Conservation (phyloP, 2,888 invertebrate species). For the Ophion ventricosus region DNA sequence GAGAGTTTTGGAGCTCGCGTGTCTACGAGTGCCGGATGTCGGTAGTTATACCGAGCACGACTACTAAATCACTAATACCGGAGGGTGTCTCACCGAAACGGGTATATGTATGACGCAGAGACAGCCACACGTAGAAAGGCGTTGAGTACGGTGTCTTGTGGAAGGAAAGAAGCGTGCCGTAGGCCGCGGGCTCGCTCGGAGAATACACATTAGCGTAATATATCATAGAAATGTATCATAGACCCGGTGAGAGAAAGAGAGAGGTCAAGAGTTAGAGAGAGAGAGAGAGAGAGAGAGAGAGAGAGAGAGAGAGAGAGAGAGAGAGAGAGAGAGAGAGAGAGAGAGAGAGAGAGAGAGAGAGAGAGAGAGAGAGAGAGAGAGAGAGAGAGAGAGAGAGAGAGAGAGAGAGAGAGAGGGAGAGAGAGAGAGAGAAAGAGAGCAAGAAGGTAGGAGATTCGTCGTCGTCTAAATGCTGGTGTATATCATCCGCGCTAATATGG, state of each 20-base stretch:
- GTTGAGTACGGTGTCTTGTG: conserved; percentile 46
- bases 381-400: conserved; percentile 24
- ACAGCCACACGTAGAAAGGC: conserved; percentile 60
- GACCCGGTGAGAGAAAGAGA: conserved; percentile 3
- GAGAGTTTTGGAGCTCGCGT: conserved; percentile 34
- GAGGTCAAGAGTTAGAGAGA: conserved; percentile 24
- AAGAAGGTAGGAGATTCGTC: conserved; percentile 46
- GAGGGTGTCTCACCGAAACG: conserved; percentile 53
- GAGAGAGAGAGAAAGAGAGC: conserved; percentile 23
- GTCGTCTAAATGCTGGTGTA: conserved; percentile 66
- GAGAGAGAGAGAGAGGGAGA: conserved; percentile 29
- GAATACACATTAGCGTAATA: conserved; percentile 61
- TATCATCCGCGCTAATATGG: conserved; percentile 63
- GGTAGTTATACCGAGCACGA: conserved; percentile 58
- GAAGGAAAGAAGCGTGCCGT: conserved; percentile 57
- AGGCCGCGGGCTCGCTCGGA: conserved; percentile 49
- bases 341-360: conserved; percentile 7
- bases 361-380: conserved; percentile 30
- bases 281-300: conserved; percentile 30
- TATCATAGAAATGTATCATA: conserved; percentile 54
- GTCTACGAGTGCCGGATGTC: conserved; percentile 56
- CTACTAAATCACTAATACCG: conserved; percentile 60
- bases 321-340: conserved; percentile 30
- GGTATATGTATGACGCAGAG: conserved; percentile 60
- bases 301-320: conserved; percentile 31